Conservation (phyloP, 2,797 vertebrate genomes). For the Poecilia gillii region DNA sequence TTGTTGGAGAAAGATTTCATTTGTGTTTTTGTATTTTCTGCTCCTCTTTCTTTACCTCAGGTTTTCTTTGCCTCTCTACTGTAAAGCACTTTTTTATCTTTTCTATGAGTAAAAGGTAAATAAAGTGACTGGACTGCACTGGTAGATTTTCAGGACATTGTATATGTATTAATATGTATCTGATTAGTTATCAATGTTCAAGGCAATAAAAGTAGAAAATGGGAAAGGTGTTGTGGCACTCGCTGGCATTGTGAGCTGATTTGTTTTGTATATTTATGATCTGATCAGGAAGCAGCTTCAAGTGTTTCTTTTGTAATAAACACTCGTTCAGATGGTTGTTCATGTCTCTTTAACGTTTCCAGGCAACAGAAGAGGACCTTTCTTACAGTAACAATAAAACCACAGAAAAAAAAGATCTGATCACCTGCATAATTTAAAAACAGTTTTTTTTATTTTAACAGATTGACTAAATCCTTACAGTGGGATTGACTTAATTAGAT, state of each 20-base stretch:
- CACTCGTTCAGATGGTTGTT: not conserved
- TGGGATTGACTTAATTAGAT: not conserved
- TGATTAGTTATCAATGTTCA: not conserved
- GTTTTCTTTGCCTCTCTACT: not conserved
- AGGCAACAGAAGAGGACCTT: not conserved
- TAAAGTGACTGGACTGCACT: not conserved
- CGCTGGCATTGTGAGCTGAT: not conserved
- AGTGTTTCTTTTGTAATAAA: not conserved
- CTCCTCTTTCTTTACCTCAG: not conserved
- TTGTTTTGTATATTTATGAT: not conserved
- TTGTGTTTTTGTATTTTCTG: not conserved
- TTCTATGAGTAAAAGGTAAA: not conserved
- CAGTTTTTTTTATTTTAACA: not conserved
- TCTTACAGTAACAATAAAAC: not conserved
- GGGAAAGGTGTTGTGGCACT: too few relatives aligned
- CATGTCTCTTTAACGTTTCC: not conserved
- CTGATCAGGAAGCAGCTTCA: not conserved
- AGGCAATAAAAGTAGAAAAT: not conserved
- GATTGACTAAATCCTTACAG: not conserved
- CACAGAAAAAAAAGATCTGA: not conserved
- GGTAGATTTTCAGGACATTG: not conserved
- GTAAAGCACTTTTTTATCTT: not conserved
- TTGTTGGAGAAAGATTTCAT: not conserved
- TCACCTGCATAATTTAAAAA: not conserved
- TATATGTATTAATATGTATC: not conserved